phyloP scores from a whole-genome alignment of 64 coral and sea anemone species.

The Hydrozoanthus tunicans region DNA sequence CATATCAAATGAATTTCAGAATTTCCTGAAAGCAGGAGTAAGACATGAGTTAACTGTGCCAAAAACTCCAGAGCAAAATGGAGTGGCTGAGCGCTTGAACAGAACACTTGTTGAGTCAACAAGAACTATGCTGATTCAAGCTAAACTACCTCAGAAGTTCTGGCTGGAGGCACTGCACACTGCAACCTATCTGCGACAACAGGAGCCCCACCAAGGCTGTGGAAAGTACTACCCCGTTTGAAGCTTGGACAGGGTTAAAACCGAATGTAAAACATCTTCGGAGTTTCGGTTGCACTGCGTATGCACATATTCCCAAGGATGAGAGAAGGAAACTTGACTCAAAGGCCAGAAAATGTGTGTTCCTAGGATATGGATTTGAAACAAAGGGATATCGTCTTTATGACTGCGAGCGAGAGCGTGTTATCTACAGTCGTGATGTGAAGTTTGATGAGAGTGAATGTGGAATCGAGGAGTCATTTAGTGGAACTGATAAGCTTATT shows the following conservation, averaged over 20 bases:
- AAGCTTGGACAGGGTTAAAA: background rate
- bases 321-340: conserved; percentile 4
- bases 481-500: conserved; percentile 4
- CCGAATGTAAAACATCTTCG: background rate
- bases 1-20: background rate
- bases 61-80: background rate
- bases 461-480: conserved; percentile 33
- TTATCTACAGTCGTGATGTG: conserved; percentile 55
- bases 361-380: conserved; percentile 48
- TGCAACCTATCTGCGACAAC: background rate
- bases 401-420: conserved; percentile 5
- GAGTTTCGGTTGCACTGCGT: conserved; percentile 14
- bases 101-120: background rate
- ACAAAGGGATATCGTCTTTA: conserved; percentile 58
- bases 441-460: conserved; percentile 15
- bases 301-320: conserved; percentile 32
- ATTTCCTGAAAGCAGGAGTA: background rate
- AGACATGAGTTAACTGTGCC: background rate
- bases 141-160: background rate
- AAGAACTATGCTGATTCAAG: background rate
- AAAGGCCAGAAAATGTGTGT: conserved; percentile 44
- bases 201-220: background rate
- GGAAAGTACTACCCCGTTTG: background rate
- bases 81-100: background rate
- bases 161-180: background rate